Evolutionary conservation across 2,797 vertebrate genomes (phyloP), one percentile per base, ranked within the genome.

Genomic region (Anguilla megastoma): DNA sequence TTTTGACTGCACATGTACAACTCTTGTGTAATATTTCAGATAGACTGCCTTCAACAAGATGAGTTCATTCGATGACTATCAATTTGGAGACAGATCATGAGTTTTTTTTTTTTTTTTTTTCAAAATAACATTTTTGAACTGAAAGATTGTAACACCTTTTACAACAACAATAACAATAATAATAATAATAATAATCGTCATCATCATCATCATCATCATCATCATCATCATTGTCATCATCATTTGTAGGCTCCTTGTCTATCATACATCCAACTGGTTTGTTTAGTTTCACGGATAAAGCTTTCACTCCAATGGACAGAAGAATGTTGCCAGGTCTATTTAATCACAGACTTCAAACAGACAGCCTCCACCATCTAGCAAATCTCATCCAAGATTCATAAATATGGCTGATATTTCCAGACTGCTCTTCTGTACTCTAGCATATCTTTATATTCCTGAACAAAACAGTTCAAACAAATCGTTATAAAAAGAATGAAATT

Each of bases 321-420:
- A 10, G n/a, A 71, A 30, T 71, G n/a, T 33, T 33, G 10, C 66
- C 66, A 9, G n/a, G 71, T 76, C 71, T 21, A 18, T 41, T 14
- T 16, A 41, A 74, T 8, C 14, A 71, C 8, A 74, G 5, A 74
- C 69, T 33, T 74, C 27, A 74, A 74, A 76, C 71, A 41, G 14
- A 36, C 2, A 36, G 71, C 33, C 71, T 30, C 2, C 27, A 36
- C 6, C 69, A 33, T 10, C 69, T 27, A 30, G 71, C 30, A 36
- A 76, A 76, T 36, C 30, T 76, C 71, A 76, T 76, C 33, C 30
- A 76, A 76, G 33, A 76, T 76, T 41, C 33, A 76, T 76, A 76
- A 71, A n/a, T 71, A 4, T 7, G 66, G n/a, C n/a, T 33, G 66
- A 16, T 50, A 82, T n/a, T 50, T 50, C n/a, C 79, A 82, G 41